These are phyloP conservation scores for Hemicentrotus pulcherrimus DNA, from an alignment of 35 echinoderm and acorn worm species.

Conservation along the genomic window DNA sequence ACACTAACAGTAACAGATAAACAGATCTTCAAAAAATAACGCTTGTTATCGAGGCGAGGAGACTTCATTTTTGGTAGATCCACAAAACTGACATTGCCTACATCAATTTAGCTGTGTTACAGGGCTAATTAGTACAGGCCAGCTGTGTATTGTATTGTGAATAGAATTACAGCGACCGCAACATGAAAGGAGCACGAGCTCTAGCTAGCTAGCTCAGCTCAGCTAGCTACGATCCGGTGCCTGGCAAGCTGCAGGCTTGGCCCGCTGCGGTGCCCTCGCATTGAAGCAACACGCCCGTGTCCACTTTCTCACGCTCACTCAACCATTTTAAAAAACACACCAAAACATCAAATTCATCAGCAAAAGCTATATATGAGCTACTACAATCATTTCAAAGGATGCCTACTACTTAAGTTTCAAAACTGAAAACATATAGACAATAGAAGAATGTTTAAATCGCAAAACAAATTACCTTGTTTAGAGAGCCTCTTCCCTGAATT, in stretches of 20 bases:
- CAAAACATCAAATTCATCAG: background rate
- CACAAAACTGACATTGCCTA: too few relatives aligned
- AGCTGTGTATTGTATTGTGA: too few relatives aligned
- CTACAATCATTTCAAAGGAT: background rate
- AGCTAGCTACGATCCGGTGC: background rate
- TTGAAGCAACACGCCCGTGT: background rate
- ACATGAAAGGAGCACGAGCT: too few relatives aligned
- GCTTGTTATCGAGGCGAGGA: too few relatives aligned
- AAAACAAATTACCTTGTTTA: background rate
- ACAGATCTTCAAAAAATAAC: too few relatives aligned
- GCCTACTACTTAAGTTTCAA: background rate
- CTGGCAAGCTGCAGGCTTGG: background rate
- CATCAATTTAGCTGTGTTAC: too few relatives aligned
- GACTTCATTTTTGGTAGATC: too few relatives aligned
- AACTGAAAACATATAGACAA: background rate
- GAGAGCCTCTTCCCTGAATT: slow-evolving; percentile 9
- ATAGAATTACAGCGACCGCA: too few relatives aligned
- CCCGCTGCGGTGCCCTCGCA: background rate
- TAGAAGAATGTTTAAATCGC: background rate
- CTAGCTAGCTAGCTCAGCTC: too few relatives aligned
- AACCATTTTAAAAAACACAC: background rate
- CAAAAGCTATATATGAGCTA: background rate
- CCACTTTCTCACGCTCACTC: background rate
- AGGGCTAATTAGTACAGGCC: too few relatives aligned
- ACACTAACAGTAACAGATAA: too few relatives aligned